Evolutionary conservation across 2,888 invertebrate genomes (phyloP), one percentile per base, ranked within the genome.

Genomic region (Formica aserva): DNA sequence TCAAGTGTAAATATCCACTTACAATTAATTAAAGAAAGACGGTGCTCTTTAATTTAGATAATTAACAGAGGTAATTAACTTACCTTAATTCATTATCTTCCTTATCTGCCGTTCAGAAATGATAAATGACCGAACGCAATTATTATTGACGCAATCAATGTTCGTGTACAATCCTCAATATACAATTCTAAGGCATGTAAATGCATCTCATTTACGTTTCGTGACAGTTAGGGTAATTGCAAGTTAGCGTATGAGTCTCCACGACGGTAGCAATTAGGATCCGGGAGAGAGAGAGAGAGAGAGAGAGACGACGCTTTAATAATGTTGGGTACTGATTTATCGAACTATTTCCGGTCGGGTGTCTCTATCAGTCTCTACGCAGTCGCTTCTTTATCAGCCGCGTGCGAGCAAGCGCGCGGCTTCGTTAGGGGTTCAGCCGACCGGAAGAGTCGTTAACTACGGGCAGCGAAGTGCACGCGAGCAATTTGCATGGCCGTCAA

Each of bases 401-500:
- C 29, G 38, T 32, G 13, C 18, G 52, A 66, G 57, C 41, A 3
- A 52, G 66, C 29, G 45, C 15, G 11, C 45, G 45, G 78, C 78
- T 67, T 81, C 45, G 82, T 83, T 69, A 83, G 69, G 52, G 78
- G 29, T 32, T 41, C 38, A 48, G 48, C 62, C 71, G 65, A 52
- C 65, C 77, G 76, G 71, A 83, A 74, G 66, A 77, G 71, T 85
- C 66, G 84, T 82, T 84, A 76, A 69, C 77, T 52, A 63, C 55
- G 63, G 38, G 26, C 65, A 55, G 76, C 66, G 32, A 63, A 38
- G 81, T 63, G 77, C 84, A 75, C 75, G 84, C 75, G 62, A 82
- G 66, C 81, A 71, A 86, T 84, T 86, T 86, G 77, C 84, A 66
- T 75, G 75, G 77, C 65, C 75, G 65, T 45, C 71, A 75, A 75